These are phyloP conservation scores for Lutraria lutraria DNA, from an alignment of 2,888 invertebrate genomes.

Conservation along the genomic window DNA sequence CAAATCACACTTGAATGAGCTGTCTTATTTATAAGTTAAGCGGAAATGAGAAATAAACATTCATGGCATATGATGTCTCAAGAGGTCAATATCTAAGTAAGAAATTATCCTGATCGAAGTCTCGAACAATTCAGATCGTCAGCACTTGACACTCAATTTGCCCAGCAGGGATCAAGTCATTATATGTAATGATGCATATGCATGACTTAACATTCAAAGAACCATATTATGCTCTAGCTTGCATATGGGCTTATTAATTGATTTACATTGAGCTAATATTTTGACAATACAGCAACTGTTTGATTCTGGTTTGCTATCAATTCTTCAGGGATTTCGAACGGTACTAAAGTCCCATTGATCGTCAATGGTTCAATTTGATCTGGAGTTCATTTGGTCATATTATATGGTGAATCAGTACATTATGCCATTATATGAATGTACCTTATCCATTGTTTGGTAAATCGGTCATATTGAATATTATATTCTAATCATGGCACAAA, in stretches of 20 bases:
- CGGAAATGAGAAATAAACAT: conserved; percentile 47
- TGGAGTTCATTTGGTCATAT: neutral
- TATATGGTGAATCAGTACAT: neutral
- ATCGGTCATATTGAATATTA: too few relatives aligned
- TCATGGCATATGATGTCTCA: conserved; percentile 28
- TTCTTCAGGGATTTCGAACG: neutral
- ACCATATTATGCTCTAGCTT: neutral
- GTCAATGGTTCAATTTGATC: neutral
- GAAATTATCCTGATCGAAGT: conserved; percentile 11
- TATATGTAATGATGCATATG: neutral
- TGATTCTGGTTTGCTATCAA: neutral
- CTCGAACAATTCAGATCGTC: neutral
- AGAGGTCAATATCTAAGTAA: conserved; percentile 10
- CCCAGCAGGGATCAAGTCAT: neutral
- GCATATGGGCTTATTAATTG: neutral
- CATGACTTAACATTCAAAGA: conserved; percentile 1
- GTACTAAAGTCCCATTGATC: neutral
- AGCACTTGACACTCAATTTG: conserved; percentile 7
- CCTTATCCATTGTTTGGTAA: too few relatives aligned
- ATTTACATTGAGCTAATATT: conserved; percentile 4
- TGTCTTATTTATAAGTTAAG: conserved; percentile 34
- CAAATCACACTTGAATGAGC: conserved; percentile 37
- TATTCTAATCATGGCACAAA: too few relatives aligned
- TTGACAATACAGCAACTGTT: neutral
- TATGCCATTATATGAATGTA: neutral